phyloP scores from a whole-genome alignment of 2,888 invertebrate species.

The Rutpela maculata region DNA sequence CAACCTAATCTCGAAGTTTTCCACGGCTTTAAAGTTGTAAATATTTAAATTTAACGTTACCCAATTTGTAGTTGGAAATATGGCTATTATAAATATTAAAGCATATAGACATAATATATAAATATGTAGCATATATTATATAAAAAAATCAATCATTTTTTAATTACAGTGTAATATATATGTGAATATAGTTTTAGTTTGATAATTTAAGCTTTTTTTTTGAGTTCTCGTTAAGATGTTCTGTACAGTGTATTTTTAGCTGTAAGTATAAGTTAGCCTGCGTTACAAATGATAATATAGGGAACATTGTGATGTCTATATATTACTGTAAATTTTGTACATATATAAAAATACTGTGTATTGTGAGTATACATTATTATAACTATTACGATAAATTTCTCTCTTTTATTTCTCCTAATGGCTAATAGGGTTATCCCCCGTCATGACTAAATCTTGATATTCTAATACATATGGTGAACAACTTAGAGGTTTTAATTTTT shows the following conservation, averaged over 20 bases:
- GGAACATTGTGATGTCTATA: conserved; percentile 76
- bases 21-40: conserved; percentile 62
- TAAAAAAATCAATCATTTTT: conserved; percentile 71
- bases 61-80: conserved; percentile 72
- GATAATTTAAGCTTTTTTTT: conserved; percentile 70
- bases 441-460: too few species aligned
- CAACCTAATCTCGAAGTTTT: conserved; percentile 63
- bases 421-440: background rate
- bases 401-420: conserved; percentile 26
- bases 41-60: conserved; percentile 70
- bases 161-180: conserved; percentile 73
- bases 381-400: conserved; percentile 72
- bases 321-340: conserved; percentile 76
- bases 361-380: conserved; percentile 75
- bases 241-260: conserved; percentile 75
- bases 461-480: too few species aligned
- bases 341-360: conserved; percentile 75
- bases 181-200: conserved; percentile 73
- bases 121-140: conserved; percentile 72
- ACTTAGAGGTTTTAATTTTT: too few species aligned
- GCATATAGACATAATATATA: conserved; percentile 72
- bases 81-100: conserved; percentile 70
- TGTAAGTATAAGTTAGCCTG: conserved; percentile 73
- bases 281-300: conserved; percentile 73
- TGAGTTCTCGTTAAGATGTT: conserved; percentile 71